These are phyloP conservation scores for Hyperopisus bebe DNA, from an alignment of 2,113 vertebrate genomes.

Conservation along the genomic window DNA sequence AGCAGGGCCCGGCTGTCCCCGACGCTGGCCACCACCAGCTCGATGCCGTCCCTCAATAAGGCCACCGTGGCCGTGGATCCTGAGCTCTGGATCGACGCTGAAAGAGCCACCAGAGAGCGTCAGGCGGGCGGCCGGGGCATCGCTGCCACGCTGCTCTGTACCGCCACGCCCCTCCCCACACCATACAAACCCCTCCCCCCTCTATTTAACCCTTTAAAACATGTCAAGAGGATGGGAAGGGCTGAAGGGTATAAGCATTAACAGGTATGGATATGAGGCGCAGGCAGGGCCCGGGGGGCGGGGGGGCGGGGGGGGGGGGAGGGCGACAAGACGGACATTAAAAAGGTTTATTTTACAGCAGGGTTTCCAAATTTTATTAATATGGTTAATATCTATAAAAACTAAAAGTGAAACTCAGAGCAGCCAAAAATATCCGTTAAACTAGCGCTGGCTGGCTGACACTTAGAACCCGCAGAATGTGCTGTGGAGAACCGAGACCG, in stretches of 20 bases:
- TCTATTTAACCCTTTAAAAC: background rate
- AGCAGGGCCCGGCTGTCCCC: conserved; percentile 93
- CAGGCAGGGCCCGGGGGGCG: background rate
- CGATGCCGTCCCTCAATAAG: conserved; percentile 85
- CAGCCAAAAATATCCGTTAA: background rate
- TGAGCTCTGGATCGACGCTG: conserved; percentile 67
- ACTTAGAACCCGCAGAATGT: background rate
- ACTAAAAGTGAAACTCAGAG: background rate
- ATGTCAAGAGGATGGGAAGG: conserved; percentile 13
- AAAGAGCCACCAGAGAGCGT: conserved; percentile 41
- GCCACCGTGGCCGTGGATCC: conserved; percentile 95
- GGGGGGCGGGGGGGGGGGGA: background rate
- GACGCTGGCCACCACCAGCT: conserved; percentile 90
- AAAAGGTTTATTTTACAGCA: conserved; percentile 8
- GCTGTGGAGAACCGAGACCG: background rate
- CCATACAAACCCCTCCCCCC: background rate
- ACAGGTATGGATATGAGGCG: background rate
- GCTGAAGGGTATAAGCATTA: background rate
- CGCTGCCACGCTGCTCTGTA: background rate
- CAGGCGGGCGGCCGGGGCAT: background rate
- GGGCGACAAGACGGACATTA: background rate
- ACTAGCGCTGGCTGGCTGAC: background rate
- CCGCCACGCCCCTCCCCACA: background rate
- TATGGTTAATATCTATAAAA: background rate
- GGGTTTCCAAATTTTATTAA: conserved; percentile 12